A percentile compares a stretch with the other conserved stretches of the same genome.
These are phyloP conservation scores for Fistularia tabacaria DNA, from an alignment of 2,797 vertebrate species.

Conservation along the genomic window DNA sequence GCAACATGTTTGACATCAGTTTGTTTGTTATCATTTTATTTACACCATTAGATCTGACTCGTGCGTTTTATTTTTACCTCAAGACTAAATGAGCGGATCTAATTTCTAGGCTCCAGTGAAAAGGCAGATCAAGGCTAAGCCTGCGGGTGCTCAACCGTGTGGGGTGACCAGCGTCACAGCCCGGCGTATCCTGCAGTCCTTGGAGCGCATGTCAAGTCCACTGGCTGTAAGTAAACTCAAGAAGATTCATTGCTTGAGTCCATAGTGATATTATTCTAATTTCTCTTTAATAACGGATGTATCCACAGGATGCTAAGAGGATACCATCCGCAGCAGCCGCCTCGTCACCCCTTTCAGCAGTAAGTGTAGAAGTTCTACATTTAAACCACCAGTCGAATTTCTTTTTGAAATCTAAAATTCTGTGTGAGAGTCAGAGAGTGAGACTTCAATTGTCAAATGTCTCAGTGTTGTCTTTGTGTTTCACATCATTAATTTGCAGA, in stretches of 20 bases:
- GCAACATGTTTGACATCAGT: no score
- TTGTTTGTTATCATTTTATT: background rate
- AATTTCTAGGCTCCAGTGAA: slow-evolving; percentile 82
- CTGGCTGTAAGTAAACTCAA: slow-evolving; percentile 79
- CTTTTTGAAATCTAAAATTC: background rate
- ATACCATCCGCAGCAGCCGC: slow-evolving; percentile 83
- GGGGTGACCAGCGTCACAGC: slow-evolving; percentile 95
- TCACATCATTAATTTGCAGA: no score
- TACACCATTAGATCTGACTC: background rate
- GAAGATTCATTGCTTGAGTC: background rate
- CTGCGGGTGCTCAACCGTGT: slow-evolving; percentile 82
- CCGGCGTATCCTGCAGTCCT: slow-evolving; percentile 89
- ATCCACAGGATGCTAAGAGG: slow-evolving; percentile 89
- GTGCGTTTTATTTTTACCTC: slow-evolving; percentile 7
- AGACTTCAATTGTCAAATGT: background rate
- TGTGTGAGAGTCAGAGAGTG: no score
- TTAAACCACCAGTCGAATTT: background rate
- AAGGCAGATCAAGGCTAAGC: slow-evolving; percentile 94
- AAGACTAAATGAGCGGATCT: slow-evolving; percentile 20
- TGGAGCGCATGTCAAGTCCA: slow-evolving; percentile 98
- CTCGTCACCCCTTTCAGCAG: slow-evolving; percentile 79
- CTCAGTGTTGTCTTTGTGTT: no score
- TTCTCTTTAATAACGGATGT: no score
- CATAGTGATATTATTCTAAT: no score
- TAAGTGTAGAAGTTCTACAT: slow-evolving; percentile 68